A percentile compares a stretch with the other conserved stretches of the same genome.
phyloP scores from a whole-genome alignment of 2,797 vertebrate genomes.

The Acipenser transmontanus region DNA sequence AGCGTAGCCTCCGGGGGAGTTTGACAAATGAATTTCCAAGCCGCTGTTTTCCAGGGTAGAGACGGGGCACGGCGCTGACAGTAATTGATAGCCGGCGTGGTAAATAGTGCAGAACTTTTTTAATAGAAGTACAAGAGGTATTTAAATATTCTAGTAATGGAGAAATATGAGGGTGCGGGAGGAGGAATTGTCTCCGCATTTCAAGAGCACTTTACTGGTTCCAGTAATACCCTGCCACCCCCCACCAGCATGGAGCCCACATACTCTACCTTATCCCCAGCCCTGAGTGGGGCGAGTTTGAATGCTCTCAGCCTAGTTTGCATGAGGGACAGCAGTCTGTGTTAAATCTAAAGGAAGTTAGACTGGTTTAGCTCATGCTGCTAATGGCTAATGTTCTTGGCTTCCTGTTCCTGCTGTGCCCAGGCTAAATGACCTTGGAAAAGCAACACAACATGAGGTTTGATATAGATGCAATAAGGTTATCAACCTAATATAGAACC shows the following conservation, averaged over 20 bases:
- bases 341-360: neutral
- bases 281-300: neutral
- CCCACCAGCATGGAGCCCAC: neutral
- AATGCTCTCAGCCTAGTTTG: too few relatives aligned
- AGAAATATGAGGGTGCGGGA: slow-evolving; percentile 47
- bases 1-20: slow-evolving; percentile 53
- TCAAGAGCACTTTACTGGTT: too few relatives aligned
- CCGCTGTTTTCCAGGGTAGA: slow-evolving; percentile 30
- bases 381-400: too few relatives aligned
- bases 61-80: slow-evolving; percentile 49
- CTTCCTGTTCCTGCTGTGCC: too few relatives aligned
- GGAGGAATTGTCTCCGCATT: slow-evolving; percentile 3
- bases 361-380: too few relatives aligned
- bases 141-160: slow-evolving; percentile 69
- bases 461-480: too few relatives aligned
- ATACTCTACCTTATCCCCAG: neutral
- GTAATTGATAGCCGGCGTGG: slow-evolving; percentile 65
- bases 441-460: too few relatives aligned
- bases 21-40: slow-evolving; percentile 69
- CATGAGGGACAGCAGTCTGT: neutral
- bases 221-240: too few relatives aligned
- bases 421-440: too few relatives aligned
- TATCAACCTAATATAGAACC: too few relatives aligned
- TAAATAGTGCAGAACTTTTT: slow-evolving; percentile 73
- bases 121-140: slow-evolving; percentile 71